Evolutionary conservation across 2,113 vertebrate species (phyloP), one percentile per base, ranked within the genome.

Genomic region (Cheirogaleus medius): DNA sequence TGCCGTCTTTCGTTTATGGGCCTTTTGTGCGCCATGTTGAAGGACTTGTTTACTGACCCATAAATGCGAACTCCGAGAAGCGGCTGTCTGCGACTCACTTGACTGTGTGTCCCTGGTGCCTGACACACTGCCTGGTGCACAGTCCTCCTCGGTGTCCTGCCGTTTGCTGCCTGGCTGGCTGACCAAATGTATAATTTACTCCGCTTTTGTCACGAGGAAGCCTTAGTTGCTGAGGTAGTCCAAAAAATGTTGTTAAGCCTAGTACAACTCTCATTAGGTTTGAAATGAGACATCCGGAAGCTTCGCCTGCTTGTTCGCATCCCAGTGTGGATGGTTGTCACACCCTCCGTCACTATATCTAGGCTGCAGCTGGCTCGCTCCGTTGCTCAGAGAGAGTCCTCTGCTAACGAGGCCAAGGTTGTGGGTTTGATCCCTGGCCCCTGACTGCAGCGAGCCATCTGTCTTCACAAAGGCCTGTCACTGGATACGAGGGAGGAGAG

Each of bases 181-280:
- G 87, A 92, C 87, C 52, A 12, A 12, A 42, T 2, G 3, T 74
- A 15, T 37, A 8, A 9, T 68, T 60, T 17, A 58, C 84, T 88
- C 58, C 4, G 13, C 68, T 12, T 86, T 91, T 58, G 86, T 96
- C 91, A 39, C 1, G 4, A 94, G 95, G 94, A 84, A 93, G 78
- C 89, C 78, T 66, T 52, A 3, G 4, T 89, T 73, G 97, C 73
- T 91, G 60, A 78, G 60, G 83, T 86, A 63, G 83, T 93, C 90
- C 71, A 52, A 89, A 95, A 94, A 94, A 96, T 95, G 95, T 89
- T 94, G 97, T 39, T 97, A 97, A 96, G 98, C 91, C 97, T 73
- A 39, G 37, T 89, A 64, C 93, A 89, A 3, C 88, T 44, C 93
- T 94, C 91, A 81, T 95, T 95, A 94, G 86, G 82, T 91, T 82